Base-by-base conservation (phyloP, 2,888 invertebrate genomes). In the Therioaphis trifolii region DNA sequence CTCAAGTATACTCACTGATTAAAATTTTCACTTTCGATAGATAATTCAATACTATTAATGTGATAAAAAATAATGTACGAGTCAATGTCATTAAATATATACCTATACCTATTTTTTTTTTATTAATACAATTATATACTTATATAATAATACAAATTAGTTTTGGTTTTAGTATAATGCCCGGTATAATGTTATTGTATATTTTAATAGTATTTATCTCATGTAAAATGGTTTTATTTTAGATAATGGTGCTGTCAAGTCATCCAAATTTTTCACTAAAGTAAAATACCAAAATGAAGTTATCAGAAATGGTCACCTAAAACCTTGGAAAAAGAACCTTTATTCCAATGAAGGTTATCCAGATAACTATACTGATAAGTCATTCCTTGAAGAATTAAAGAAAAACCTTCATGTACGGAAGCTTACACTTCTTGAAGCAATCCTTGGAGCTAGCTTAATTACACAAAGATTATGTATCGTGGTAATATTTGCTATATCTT, bases 351-450 rank as follows among this genome's bases (percentile, higher is more conserved):
- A 94, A 84, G 94, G 93, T 27, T 94, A 94, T 85, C 94, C 96
- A 0, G 98, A 98, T 89, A 97, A 98, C 89, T 96, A 97, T 88
- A 97, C 97, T 0, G 96, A 97, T 88, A 91, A 91, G 35, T 92
- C 94, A 69, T 98, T 98, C 88, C 90, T 98, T 2, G 92, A 94
- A 87, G 95, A 97, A 86, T 88, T 98, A 27, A 92, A 91, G 84
- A 97, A 94, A 87, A 98, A 98, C 89, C 89, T 96, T 18, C 92
- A 95, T 88, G 92, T 94, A 0, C 92, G 94, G 88, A 92, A 93
- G 88, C 93, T 95, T 79, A 91, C 93, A 1, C 90, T 93, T 86
- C 88, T 87, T 11, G 92, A 95, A 88, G 94, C 95, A 0, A 89
- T 96, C 1, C 88, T 90, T 84, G 95, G 96, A 58, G 94, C 95